Conservation (phyloP, 2,888 invertebrate genomes). For the Nomada hirtipes region DNA sequence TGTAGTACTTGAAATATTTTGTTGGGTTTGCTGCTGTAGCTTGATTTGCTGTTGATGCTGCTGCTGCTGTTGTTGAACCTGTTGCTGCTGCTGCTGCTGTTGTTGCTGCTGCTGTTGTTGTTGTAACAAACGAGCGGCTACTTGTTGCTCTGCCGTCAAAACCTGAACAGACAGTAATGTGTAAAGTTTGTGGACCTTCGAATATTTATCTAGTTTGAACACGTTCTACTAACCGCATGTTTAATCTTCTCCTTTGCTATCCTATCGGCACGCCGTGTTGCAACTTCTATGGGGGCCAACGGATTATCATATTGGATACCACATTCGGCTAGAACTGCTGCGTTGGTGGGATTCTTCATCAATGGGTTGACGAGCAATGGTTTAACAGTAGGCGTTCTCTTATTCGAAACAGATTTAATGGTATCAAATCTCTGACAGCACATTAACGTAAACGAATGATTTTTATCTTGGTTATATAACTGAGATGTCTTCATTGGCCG, state of each 20-base stretch:
- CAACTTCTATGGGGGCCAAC: constrained; percentile 92
- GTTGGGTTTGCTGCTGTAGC: constrained; percentile 72
- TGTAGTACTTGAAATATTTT: constrained; percentile 69
- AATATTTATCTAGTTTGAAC: background rate
- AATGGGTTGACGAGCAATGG: constrained; percentile 90
- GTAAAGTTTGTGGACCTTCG: background rate
- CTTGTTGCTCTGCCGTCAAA: constrained; percentile 77
- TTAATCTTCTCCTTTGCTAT: constrained; percentile 93
- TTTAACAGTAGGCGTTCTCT: constrained; percentile 91
- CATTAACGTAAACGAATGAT: constrained; percentile 88
- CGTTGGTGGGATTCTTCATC: constrained; percentile 93
- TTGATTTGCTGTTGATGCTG: constrained; percentile 62
- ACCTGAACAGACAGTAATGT: constrained; percentile 62
- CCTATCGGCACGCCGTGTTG: constrained; percentile 92
- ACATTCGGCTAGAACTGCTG: constrained; percentile 92
- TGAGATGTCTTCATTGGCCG: constrained; percentile 92
- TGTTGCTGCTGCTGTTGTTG: constrained; percentile 68
- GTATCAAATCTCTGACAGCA: constrained; percentile 90
- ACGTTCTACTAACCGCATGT: constrained; percentile 75
- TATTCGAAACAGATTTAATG: constrained; percentile 90
- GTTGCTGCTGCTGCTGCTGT: constrained; percentile 74
- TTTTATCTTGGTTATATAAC: constrained; percentile 91
- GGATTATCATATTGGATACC: constrained; percentile 94
- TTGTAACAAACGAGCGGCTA: constrained; percentile 69
- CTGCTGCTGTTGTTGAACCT: constrained; percentile 53